Conservation (phyloP, 2,797 vertebrate genomes). For the Clarias pachynema region DNA sequence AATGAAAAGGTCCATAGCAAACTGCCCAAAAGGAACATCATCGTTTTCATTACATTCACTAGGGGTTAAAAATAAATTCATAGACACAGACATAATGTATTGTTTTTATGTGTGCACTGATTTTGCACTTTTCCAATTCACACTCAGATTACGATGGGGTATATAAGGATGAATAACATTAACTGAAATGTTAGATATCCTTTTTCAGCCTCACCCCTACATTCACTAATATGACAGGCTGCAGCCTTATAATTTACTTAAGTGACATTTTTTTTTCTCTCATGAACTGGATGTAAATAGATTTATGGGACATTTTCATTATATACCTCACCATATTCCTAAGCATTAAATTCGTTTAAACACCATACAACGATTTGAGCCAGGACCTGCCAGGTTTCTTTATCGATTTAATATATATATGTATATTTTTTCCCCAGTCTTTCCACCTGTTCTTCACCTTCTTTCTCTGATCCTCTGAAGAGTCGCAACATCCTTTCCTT, state of each 20-base stretch:
- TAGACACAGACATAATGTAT: conserved; percentile 66
- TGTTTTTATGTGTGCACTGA: conserved; percentile 35
- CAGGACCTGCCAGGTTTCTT: conserved; percentile 70
- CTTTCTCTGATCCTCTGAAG: conserved; percentile 57
- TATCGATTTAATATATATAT: conserved; percentile 47
- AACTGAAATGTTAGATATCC: conserved; percentile 42
- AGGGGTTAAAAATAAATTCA: conserved; percentile 62
- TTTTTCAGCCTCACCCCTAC: conserved; percentile 65
- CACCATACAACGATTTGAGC: conserved; percentile 70
- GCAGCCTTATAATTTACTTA: conserved; percentile 63
- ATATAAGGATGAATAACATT: conserved; percentile 33
- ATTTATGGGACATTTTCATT: too few species aligned
- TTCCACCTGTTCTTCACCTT: conserved; percentile 59
- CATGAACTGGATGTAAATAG: neutral
- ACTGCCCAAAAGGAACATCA: conserved; percentile 23
- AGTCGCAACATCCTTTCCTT: conserved; percentile 53
- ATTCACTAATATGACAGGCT: conserved; percentile 71
- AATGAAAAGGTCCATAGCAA: conserved; percentile 30
- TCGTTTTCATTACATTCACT: conserved; percentile 44
- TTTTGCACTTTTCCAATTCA: conserved; percentile 62
- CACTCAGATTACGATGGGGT: conserved; percentile 42
- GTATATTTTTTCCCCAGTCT: conserved; percentile 50
- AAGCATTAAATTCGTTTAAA: conserved; percentile 66
- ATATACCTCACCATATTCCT: conserved; percentile 58
- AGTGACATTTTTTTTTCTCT: conserved; percentile 48